Percentiles rank a stretch among this genome's conserved stretches.
Conservation (phyloP, 2,888 invertebrate species). For the Callyntrura sp. region DNA sequence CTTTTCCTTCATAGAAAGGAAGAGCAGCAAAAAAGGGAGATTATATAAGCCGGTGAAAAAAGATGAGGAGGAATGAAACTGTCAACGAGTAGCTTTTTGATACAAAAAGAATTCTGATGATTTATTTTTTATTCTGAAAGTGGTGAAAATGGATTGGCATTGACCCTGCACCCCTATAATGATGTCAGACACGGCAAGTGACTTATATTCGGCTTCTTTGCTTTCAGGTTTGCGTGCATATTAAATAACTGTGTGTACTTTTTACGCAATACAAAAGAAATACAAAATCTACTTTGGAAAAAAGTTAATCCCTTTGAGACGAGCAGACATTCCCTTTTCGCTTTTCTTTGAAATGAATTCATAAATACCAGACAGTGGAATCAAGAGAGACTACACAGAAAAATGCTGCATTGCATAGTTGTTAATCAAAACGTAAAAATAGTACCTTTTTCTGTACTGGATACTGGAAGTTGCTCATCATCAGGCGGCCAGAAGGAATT, state of each 20-base stretch:
- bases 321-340: not conserved
- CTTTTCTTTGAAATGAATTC: not conserved
- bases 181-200: slow-evolving; percentile 54
- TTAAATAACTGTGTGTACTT: slow-evolving; percentile 2
- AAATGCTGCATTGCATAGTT: slow-evolving; percentile 3
- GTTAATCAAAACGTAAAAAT: not conserved
- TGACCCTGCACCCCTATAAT: slow-evolving; percentile 71
- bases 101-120: slow-evolving; percentile 9
- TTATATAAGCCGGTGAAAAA: slow-evolving; percentile 38
- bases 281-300: not conserved
- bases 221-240: not conserved
- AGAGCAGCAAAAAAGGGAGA: slow-evolving; percentile 11
- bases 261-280: slow-evolving; percentile 10
- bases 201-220: slow-evolving; percentile 41
- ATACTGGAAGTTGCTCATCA: not conserved
- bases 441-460: not conserved
- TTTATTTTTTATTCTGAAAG: slow-evolving; percentile 8
- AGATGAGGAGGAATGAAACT: slow-evolving; percentile 50
- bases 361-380: not conserved
- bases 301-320: slow-evolving; percentile 40
- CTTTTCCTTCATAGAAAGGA: slow-evolving; percentile 47
- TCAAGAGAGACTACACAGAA: slow-evolving; percentile 9
- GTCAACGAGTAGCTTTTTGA: slow-evolving; percentile 49
- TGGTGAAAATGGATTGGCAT: slow-evolving; percentile 56
- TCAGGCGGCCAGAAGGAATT: not conserved